These are phyloP conservation scores for Drosophila lacicola DNA, from an alignment of 2,888 invertebrate genomes.

Conservation along the genomic window DNA sequence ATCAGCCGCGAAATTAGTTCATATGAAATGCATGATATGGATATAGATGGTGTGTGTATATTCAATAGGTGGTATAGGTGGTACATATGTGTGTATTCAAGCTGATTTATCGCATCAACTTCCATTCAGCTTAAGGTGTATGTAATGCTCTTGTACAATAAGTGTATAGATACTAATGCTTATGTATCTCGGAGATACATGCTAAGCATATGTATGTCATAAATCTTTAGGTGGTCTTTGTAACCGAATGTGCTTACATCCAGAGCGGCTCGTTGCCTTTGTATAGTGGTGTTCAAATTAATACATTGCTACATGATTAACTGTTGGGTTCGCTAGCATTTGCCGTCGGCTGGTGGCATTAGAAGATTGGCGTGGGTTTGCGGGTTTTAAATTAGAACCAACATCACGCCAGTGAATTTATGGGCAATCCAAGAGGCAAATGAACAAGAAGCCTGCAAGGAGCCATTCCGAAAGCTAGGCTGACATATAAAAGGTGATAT, in stretches of 20 bases:
- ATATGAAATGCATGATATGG: slow-evolving; percentile 34
- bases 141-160: neutral
- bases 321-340: slow-evolving; percentile 14
- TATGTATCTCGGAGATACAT: slow-evolving; percentile 8
- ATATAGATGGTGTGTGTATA: neutral
- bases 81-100: neutral
- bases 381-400: slow-evolving; percentile 10
- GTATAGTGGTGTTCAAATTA: slow-evolving; percentile 25
- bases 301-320: slow-evolving; percentile 43
- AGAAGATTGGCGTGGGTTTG: slow-evolving; percentile 15
- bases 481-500: neutral
- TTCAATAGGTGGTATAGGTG: too few species aligned
- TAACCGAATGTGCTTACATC: slow-evolving; percentile 3
- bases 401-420: slow-evolving; percentile 24
- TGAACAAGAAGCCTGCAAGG: neutral
- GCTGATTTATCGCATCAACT: slow-evolving; percentile 28
- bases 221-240: slow-evolving; percentile 19
- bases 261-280: neutral
- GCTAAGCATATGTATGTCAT: slow-evolving; percentile 13
- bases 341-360: slow-evolving; percentile 6
- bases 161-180: slow-evolving; percentile 1
- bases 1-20: slow-evolving; percentile 46
- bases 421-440: slow-evolving; percentile 9
- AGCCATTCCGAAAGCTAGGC: slow-evolving; percentile 4
- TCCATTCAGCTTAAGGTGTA: slow-evolving; percentile 1